Base-by-base conservation (phyloP, 2,113 vertebrate genomes). In the Origma solitaria region DNA sequence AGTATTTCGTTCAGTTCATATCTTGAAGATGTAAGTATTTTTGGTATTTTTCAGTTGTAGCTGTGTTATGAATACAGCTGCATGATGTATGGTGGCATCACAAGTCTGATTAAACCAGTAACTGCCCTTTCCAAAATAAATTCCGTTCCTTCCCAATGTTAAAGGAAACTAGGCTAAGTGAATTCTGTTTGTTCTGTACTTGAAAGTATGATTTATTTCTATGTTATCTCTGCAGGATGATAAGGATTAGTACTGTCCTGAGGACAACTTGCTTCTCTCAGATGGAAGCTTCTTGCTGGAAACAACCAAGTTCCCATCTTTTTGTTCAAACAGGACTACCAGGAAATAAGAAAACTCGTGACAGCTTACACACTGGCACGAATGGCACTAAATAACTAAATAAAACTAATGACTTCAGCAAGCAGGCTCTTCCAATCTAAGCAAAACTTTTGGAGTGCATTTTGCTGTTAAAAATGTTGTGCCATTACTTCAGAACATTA, bases 71-170 rank as follows among this genome's bases (percentile, higher is more conserved):
- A 73, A 65, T 72, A 91, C 51, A 62, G 22, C 89, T 90, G 35
- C 47, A 25, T 91, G 83, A 82, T 60, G 28, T 87, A 57, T 90
- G 45, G 49, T 94, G 58, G 58, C 58, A 90, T 83, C 54, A 62
- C 47, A 25, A 58, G 35, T 84, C 60, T 86, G 64, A 75, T 78
- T 93, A 83, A 88, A 81, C 62, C 18, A 40, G 45, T 76, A 82
- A 60, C 33, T 77, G 15, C 31, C 58, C 45, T 80, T 79, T 95
- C 84, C 94, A 94, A 85, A 92, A 80, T 87, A 76, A 91, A 92
- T 77, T 91, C n/a, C 72, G 4, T 79, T 84, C 28, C 28, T 94
- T 87, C 70, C 66, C 0, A 0, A 9, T 85, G 27, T 85, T 91
- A 40, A 75, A 33, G 31, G 28, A 28, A 77, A 69, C 51, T 62